These are phyloP conservation scores for Pteruthius melanotis DNA, from an alignment of 2,113 vertebrate genomes.

Conservation along the genomic window DNA sequence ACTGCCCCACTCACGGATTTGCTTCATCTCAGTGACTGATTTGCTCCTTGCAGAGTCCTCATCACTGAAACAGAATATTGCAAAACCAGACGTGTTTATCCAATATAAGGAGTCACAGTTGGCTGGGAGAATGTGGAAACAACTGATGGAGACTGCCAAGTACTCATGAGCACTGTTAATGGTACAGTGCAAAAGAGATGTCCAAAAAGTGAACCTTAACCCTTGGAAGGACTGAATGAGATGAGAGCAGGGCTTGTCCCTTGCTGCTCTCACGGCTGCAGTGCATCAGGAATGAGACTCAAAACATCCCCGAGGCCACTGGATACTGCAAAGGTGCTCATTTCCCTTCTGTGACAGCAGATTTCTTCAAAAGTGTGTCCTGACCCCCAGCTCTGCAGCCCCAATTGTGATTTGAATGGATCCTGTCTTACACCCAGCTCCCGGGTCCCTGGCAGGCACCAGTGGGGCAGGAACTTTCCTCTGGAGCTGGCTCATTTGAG, in stretches of 20 bases:
- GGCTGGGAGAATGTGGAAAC: neutral
- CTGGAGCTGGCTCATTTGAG: rapidly evolving
- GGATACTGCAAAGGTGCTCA: neutral
- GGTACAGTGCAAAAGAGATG: neutral
- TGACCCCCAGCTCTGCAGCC: neutral
- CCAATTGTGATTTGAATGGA: neutral
- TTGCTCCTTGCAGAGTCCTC: neutral
- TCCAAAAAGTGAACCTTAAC: neutral
- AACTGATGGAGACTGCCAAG: neutral
- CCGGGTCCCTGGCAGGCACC: neutral
- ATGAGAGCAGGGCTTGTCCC: neutral
- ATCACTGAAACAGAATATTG: neutral
- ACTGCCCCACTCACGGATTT: neutral
- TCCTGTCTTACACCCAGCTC: neutral
- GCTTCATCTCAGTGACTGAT: neutral
- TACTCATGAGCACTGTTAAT: neutral
- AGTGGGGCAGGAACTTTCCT: neutral
- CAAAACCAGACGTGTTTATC: slow-evolving; percentile 11
- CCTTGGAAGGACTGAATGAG: neutral
- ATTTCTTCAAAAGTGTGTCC: neutral
- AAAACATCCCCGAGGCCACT: rapidly evolving
- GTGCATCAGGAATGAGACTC: neutral
- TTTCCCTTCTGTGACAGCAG: neutral
- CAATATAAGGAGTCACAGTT: neutral
- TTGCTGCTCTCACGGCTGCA: neutral